A percentile compares a stretch with the other conserved stretches of the same genome.
Evolutionary conservation across 2,797 vertebrate genomes (phyloP).

Genomic region (Hemibagrus guttatus): DNA sequence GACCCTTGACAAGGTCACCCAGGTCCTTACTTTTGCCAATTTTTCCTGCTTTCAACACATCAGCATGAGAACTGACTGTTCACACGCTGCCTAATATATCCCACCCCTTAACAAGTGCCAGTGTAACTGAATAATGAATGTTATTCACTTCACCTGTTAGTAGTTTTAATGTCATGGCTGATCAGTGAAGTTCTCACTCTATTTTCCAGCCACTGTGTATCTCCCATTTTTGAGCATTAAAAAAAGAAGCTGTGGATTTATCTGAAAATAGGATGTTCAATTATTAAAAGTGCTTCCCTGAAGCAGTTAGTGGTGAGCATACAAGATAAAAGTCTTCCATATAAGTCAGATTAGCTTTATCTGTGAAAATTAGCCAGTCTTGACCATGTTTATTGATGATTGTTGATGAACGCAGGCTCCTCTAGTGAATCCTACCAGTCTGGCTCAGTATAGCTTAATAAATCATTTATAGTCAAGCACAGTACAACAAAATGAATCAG

Average conservation of each 20-base stretch:
- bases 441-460: neutral
- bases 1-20: no score
- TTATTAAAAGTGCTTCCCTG: neutral
- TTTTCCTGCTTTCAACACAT: no score
- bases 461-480: neutral
- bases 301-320: neutral
- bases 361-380: neutral
- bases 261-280: neutral
- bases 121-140: no score
- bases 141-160: no score
- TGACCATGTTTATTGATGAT: neutral
- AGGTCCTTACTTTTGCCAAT: no score
- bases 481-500: neutral
- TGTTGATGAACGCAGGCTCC: neutral
- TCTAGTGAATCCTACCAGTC: neutral
- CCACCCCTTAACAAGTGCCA: no score
- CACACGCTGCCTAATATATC: no score
- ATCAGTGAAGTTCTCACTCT: neutral
- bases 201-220: neutral
- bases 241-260: neutral
- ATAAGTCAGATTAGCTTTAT: neutral
- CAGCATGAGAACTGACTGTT: no score
- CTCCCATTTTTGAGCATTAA: neutral
- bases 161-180: no score
- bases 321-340: neutral